A percentile compares a stretch with the other conserved stretches of the same genome.
Evolutionary conservation across 2,797 vertebrate genomes (phyloP).

Genomic region (Pogonophryne albipinna): DNA sequence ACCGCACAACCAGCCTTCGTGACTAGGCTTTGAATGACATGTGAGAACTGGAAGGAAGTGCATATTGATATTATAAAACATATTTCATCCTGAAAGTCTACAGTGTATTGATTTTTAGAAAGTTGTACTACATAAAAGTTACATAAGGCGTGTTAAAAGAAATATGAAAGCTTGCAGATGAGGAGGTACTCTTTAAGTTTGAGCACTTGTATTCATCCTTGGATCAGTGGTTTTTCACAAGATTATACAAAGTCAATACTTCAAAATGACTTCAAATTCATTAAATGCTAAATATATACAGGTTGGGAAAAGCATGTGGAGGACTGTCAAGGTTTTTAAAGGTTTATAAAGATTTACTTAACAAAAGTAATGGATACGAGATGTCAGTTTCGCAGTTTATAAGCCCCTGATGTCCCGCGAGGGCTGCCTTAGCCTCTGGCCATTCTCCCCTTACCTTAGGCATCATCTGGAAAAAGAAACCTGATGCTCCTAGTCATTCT

Average conservation of each 20-base stretch:
- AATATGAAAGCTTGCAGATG: slow-evolving; percentile 71
- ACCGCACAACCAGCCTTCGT: slow-evolving; percentile 17
- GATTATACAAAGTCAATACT: slow-evolving; percentile 77
- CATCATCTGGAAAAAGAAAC: slow-evolving; percentile 93
- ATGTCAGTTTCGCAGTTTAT: slow-evolving; percentile 99
- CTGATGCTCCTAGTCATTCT: slow-evolving; percentile 99
- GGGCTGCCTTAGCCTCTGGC: slow-evolving; percentile 98
- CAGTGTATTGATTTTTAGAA: slow-evolving; percentile 71
- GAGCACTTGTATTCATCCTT: slow-evolving; percentile 69
- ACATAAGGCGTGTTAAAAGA: slow-evolving; percentile 69
- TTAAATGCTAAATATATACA: slow-evolving; percentile 89
- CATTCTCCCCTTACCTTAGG: slow-evolving; percentile 99
- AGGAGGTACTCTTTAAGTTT: slow-evolving; percentile 48
- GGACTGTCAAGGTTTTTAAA: slow-evolving; percentile 99
- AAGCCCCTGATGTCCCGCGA: slow-evolving; percentile 94
- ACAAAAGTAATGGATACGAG: slow-evolving; percentile 99
- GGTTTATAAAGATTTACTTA: slow-evolving; percentile 99
- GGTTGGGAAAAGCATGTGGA: slow-evolving; percentile 82
- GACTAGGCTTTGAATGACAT: slow-evolving; percentile 35
- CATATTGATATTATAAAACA: slow-evolving; percentile 68
- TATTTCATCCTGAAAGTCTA: slow-evolving; percentile 67
- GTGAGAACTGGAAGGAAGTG: slow-evolving; percentile 55
- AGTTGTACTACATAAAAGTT: slow-evolving; percentile 74
- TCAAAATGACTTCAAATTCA: slow-evolving; percentile 85
- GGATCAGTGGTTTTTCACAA: slow-evolving; percentile 77